A percentile compares a stretch with the other conserved stretches of the same genome.
These are phyloP conservation scores for Diuraphis noxia DNA, from an alignment of 1,140 invertebrate genomes.

Conservation along the genomic window DNA sequence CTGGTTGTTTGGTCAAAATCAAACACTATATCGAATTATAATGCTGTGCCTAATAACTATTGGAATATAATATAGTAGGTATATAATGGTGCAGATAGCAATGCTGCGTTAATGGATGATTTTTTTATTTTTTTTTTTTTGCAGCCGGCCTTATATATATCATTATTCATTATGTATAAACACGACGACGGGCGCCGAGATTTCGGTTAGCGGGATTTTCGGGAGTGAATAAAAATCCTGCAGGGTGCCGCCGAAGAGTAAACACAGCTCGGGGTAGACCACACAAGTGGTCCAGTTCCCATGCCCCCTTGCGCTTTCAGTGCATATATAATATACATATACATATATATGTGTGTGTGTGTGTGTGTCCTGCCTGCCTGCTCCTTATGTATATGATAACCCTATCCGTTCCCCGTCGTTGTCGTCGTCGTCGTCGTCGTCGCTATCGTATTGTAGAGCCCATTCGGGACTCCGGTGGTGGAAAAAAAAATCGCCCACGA, in stretches of 20 bases:
- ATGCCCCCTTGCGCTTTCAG: background rate
- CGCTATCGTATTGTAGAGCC: background rate
- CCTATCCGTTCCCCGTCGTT: constrained; percentile 25
- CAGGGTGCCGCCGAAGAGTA: constrained; percentile 20
- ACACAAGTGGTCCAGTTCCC: constrained; percentile 52
- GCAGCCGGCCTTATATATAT: background rate
- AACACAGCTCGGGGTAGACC: constrained; percentile 40
- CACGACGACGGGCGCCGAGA: background rate
- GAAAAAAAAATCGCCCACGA: constrained; percentile 48
- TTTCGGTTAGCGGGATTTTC: constrained; percentile 24
- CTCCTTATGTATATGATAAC: constrained; percentile 23
- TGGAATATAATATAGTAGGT: background rate
- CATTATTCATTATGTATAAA: constrained; percentile 16
- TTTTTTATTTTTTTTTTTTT: no score
- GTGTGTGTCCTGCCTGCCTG: background rate
- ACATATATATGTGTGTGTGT: background rate
- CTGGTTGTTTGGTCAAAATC: background rate
- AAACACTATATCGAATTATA: background rate
- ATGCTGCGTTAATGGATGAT: background rate
- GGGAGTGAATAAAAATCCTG: constrained; percentile 29
- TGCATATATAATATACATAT: background rate
- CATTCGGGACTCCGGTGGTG: background rate
- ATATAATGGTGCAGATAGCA: background rate
- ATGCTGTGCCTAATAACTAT: background rate
- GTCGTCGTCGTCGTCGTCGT: background rate